phyloP scores from a whole-genome alignment of 1,140 invertebrate genomes.

The Drosophila ironensis region DNA sequence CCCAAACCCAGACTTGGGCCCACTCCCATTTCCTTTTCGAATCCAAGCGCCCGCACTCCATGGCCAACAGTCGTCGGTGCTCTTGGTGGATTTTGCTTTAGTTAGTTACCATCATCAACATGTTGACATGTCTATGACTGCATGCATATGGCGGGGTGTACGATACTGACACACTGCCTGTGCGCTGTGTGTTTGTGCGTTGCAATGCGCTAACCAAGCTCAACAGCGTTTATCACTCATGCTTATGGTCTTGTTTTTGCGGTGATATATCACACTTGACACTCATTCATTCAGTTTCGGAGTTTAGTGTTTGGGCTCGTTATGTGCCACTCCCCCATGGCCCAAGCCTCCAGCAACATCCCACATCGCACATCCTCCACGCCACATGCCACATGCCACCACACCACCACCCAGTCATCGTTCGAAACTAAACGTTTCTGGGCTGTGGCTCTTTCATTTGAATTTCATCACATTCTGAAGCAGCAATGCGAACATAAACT shows the following conservation, averaged over 20 bases:
- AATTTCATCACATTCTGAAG: conserved; percentile 66
- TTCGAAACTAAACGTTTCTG: too few species aligned
- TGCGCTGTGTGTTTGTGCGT: conserved; percentile 25
- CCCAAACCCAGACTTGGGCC: background rate
- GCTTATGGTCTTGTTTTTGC: conserved; percentile 81
- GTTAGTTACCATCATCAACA: conserved; percentile 80
- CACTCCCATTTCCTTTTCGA: background rate
- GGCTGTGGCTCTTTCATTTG: conserved; percentile 41
- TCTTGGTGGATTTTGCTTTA: conserved; percentile 52
- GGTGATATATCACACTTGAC: conserved; percentile 82
- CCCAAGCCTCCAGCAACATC: background rate
- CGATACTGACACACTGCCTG: conserved; percentile 18
- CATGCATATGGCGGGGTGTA: conserved; percentile 43
- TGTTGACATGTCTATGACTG: conserved; percentile 80
- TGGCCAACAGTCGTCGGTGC: conserved; percentile 38
- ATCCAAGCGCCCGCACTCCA: background rate
- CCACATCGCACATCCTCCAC: background rate
- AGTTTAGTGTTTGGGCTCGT: conserved; percentile 73
- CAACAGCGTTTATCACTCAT: conserved; percentile 80
- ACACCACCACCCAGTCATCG: background rate
- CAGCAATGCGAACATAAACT: conserved; percentile 16
- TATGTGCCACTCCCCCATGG: conserved; percentile 17
- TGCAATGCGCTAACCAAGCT: conserved; percentile 64
- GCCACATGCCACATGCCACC: background rate
- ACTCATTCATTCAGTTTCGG: conserved; percentile 81